Conservation (phyloP, 1,140 invertebrate genomes). For the Lucilia sericata region DNA sequence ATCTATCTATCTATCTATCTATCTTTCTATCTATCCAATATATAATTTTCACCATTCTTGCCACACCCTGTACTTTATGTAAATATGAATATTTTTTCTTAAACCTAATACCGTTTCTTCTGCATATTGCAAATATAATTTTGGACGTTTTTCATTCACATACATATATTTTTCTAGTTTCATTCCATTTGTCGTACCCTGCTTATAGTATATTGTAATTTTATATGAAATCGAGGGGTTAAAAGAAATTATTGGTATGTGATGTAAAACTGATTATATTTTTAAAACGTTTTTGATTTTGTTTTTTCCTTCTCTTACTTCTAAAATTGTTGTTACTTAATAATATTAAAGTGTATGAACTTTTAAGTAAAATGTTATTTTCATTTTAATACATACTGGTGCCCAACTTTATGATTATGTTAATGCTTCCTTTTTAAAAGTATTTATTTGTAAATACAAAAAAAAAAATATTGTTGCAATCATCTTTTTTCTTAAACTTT, state of each 20-base stretch:
- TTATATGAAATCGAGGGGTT: background rate
- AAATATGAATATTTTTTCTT: too few relatives aligned
- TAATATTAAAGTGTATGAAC: constrained; percentile 3
- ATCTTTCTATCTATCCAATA: too few relatives aligned
- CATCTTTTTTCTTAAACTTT: background rate
- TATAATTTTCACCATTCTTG: too few relatives aligned
- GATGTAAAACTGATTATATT: constrained; percentile 30
- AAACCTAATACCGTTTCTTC: background rate
- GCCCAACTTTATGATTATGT: constrained; percentile 17
- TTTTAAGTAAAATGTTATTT: constrained; percentile 23
- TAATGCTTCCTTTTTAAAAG: background rate
- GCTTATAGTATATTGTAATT: background rate
- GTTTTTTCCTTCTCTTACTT: background rate
- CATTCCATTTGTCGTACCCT: background rate
- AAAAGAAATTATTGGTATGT: constrained; percentile 37
- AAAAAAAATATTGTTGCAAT: background rate
- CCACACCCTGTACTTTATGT: too few relatives aligned
- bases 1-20: too few relatives aligned
- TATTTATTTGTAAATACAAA: too few relatives aligned
- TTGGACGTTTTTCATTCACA: background rate
- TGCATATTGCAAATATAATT: constrained; percentile 10
- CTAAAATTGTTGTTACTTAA: constrained; percentile 28
- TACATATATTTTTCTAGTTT: background rate
- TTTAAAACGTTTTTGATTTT: background rate
- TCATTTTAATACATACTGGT: too few relatives aligned